phyloP scores from a whole-genome alignment of 2,888 invertebrate genomes.

The Drosophila suboccidentalis region DNA sequence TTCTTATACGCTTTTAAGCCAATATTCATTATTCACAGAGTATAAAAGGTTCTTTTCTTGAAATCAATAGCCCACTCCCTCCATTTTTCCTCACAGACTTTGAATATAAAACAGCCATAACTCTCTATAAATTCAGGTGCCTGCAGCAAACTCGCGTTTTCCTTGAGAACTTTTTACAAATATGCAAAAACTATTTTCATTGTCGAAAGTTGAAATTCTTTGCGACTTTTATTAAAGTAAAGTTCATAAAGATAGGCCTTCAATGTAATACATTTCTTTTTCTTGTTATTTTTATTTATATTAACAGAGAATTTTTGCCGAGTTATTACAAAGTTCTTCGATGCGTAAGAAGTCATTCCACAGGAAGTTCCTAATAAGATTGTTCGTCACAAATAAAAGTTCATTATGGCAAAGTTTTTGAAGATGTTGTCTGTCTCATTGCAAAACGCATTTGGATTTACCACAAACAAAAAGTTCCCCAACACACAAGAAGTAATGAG shows the following conservation, averaged over 20 bases:
- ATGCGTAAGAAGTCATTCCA: conserved; percentile 20
- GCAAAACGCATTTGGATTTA: conserved; percentile 35
- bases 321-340: conserved; percentile 49
- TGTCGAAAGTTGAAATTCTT: conserved; percentile 6
- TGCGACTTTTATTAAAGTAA: conserved; percentile 6
- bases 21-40: not conserved
- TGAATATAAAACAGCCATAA: conserved; percentile 1
- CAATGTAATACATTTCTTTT: conserved; percentile 12
- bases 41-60: not conserved
- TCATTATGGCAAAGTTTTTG: conserved; percentile 49
- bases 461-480: conserved; percentile 7
- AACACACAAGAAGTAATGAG: conserved; percentile 63
- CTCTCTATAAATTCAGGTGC: conserved; percentile 4
- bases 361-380: conserved; percentile 43
- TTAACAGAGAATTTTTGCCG: conserved; percentile 21
- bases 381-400: conserved; percentile 54
- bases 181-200: conserved; percentile 13
- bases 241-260: conserved; percentile 31
- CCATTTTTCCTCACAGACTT: not conserved
- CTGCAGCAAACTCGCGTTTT: not conserved
- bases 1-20: not conserved
- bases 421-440: conserved; percentile 29
- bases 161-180: conserved; percentile 6
- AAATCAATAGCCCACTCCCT: not conserved
- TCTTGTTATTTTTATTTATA: conserved; percentile 19